Evolutionary conservation across 1,140 invertebrate species (phyloP), one percentile per base, ranked within the genome.

Genomic region (Lerema accius): DNA sequence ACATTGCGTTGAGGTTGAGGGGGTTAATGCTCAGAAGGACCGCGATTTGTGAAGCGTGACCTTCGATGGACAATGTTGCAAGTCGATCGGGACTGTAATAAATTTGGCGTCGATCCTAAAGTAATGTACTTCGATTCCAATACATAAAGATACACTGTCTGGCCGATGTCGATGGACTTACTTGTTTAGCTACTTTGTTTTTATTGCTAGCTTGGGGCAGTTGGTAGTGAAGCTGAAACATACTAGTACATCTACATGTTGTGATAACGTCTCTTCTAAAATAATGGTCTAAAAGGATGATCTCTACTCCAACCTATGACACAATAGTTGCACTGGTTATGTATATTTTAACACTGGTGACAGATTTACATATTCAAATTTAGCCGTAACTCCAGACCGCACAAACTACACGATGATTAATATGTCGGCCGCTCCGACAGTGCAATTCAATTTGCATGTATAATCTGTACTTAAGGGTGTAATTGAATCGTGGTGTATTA

Each of bases 1-100:
- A 32, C 1, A 42, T 45, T 56, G 16, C 28, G 53, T 58, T 56
- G 58, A 55, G 61, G 63, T 70, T 51, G 32, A 35, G 49, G 23
- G 39, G 68, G 63, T 70, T 66, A 65, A 60, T 48, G 59, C 50
- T 60, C 49, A 63, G 63, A 23, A 23, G 19, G 51, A 55, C 59
- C 60, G 48, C 60, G 35, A 69, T 65, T 65, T 63, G 60, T 66
- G 43, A 48, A 46, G 46, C 19, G 63, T 53, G 56, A 56, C 63
- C 61, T 59, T 63, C 61, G 17, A 55, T 50, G 40, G 39, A 55
- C 51, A 59, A 55, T 48, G 55, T 56, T 37, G 9, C 37, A n/a
- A n/a, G 13, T 43, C 37, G 50, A 49, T 48, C 37, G 46, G 3
- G 26, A 37, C 37, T 15, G 45, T 63, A 46, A 43, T 67, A 69